Base-by-base conservation (phyloP, 2,888 invertebrate genomes). In the Rhagophthalmus giganteus region DNA sequence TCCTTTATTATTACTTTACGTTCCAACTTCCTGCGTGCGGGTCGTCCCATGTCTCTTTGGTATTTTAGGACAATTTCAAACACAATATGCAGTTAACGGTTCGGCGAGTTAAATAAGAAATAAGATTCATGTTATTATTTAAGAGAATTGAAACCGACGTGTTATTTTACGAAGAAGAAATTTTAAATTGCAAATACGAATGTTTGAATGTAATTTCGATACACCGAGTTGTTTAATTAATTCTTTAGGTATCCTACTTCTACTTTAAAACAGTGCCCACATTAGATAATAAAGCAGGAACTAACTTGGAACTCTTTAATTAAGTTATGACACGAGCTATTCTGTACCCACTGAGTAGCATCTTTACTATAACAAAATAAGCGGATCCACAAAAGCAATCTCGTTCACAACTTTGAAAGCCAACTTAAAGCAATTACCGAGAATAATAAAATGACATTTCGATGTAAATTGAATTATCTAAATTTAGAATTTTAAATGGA, bases 301-400 rank as follows among this genome's bases (percentile, higher is more conserved):
- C n/a, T n/a, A n/a, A n/a, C n/a, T n/a, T n/a, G n/a, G n/a, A n/a
- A 47, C 39, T 47, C 39, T 33, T 31, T 41, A 47, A 47, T 47
- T 47, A 39, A 20, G 39, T 47, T 47, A 39, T 30, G 25, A 32
- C 27, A 44, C 13, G 11, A 37, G 13, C 31, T 30, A 32, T 46
- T 46, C 31, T 44, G 26, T 44, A 34, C 34, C 38, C 38, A 32
- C 37, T 25, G 35, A 35, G 35, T 34, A 35, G 11, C 42, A 26
- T 34, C 13, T 45, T 15, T 16, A 38, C 31, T 31, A 46, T 39
- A 39, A 39, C 39, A 39, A 30, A 30, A 39, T 39, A 28, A 39
- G 30, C 28, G 30, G 16, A 39, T 30, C 39, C 39, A 16, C 28
- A 27, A 30, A 39, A 20, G 15, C n/a, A 28, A 28, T 28, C 28